These are phyloP conservation scores for Maniola hyperantus DNA, from an alignment of 2,888 invertebrate genomes.

Conservation along the genomic window DNA sequence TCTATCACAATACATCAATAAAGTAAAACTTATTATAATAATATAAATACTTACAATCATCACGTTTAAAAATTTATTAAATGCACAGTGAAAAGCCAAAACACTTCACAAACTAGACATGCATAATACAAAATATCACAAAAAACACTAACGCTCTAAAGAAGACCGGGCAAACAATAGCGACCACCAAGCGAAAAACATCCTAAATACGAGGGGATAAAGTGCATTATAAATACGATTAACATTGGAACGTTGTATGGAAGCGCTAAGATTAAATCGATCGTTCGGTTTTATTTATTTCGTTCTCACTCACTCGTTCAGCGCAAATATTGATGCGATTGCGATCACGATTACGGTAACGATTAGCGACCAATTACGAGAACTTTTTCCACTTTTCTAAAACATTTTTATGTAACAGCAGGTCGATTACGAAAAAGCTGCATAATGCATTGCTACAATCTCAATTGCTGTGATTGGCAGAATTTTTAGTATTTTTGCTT, in stretches of 20 bases:
- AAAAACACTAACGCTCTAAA: slow-evolving; percentile 45
- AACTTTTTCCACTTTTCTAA: neutral
- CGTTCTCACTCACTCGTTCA: slow-evolving; percentile 40
- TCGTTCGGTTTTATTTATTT: slow-evolving; percentile 35
- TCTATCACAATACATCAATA: slow-evolving; percentile 19
- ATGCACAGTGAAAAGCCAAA: slow-evolving; percentile 54
- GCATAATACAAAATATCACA: slow-evolving; percentile 48
- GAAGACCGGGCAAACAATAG: slow-evolving; percentile 60
- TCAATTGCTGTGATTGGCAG: too few relatives aligned
- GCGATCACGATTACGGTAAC: slow-evolving; percentile 8
- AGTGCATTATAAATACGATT: slow-evolving; percentile 38
- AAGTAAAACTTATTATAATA: slow-evolving; percentile 15
- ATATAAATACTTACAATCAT: slow-evolving; percentile 23
- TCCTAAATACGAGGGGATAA: slow-evolving; percentile 42
- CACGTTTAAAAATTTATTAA: slow-evolving; percentile 32
- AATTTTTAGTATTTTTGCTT: too few relatives aligned
- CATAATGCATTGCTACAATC: too few relatives aligned
- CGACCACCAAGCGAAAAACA: slow-evolving; percentile 58
- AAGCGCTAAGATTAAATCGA: slow-evolving; percentile 41
- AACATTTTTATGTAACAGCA: too few relatives aligned
- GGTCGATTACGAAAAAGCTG: too few relatives aligned
- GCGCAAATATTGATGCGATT: slow-evolving; percentile 20
- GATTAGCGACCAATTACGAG: neutral
- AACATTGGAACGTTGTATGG: slow-evolving; percentile 36
- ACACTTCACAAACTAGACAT: slow-evolving; percentile 56